Base-by-base conservation (phyloP, 2,113 vertebrate species). In the Oryzias melastigma region DNA sequence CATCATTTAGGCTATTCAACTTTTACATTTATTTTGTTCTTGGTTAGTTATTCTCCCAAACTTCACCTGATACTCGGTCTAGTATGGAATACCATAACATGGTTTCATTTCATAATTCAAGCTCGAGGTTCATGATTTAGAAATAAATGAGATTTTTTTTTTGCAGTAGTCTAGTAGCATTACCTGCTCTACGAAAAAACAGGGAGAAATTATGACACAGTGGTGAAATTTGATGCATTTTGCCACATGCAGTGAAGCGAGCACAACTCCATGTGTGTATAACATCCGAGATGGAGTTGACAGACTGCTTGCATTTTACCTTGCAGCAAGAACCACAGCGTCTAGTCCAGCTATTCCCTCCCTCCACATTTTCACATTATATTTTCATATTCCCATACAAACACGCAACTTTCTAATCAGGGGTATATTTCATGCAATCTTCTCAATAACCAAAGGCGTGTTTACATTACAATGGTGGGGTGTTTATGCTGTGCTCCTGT, bases 271-370 rank as follows among this genome's bases (percentile, higher is more conserved):
- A 60, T 54, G 62, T 58, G 62, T 44, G 58, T 68, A 60, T 58
- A 15, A 45, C 56, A 52, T 75, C 47, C 35, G 40, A 65, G 61
- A 64, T 68, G 29, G 53, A 77, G 51, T 69, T 83, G 65, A 78
- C 62, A 67, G 58, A 60, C 51, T 57, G 60, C 57, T 51, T 4
- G 49, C 66, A 60, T 66, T 68, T 77, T 61, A 50, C 46, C 22
- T 5, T 46, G 59, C 51, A 54, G 16, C 46, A 44, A 49, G 48
- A 64, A 52, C 20, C 45, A 53, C 50, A 58, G 46, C 27, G 24
- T 53, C 41, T 42, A 14, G 0, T 71, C 41, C 50, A 52, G 47
- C 44, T 52, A 48, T 74, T 68, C 67, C 53, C 58, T 62, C 22
- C 5, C 10, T 51, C 51, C 51, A 60, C 65, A 19, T 47, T 7